These are phyloP conservation scores for Cephus nigrinus DNA, from an alignment of 2,888 invertebrate species.

Conservation along the genomic window DNA sequence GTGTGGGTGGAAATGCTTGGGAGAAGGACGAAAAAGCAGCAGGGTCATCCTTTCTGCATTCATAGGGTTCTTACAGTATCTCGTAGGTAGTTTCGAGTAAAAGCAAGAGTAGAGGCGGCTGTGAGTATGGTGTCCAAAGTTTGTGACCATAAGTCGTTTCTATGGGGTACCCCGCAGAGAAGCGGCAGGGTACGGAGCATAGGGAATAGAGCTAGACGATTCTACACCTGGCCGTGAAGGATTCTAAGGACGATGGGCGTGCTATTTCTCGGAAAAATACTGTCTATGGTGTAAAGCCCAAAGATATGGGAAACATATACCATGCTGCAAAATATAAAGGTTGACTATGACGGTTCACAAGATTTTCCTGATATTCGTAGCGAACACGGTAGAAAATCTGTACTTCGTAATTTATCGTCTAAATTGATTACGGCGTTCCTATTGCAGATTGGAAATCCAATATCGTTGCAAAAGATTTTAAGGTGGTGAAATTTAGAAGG, in stretches of 20 bases:
- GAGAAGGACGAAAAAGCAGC: background rate
- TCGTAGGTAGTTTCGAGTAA: slow-evolving; percentile 1
- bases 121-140: slow-evolving; percentile 1
- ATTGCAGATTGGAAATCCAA: background rate
- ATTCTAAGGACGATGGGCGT: slow-evolving; percentile 23
- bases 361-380: background rate
- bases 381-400: background rate
- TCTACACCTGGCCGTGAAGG: slow-evolving; percentile 39
- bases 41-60: background rate
- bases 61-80: background rate
- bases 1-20: background rate
- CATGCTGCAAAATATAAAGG: background rate
- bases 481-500: background rate
- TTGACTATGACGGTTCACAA: background rate
- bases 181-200: slow-evolving; percentile 6
- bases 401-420: background rate
- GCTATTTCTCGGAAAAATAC: slow-evolving; percentile 3
- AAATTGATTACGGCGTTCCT: background rate
- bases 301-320: background rate
- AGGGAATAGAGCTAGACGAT: slow-evolving; percentile 13
- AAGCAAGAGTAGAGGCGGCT: slow-evolving; percentile 3
- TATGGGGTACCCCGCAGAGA: slow-evolving; percentile 21
- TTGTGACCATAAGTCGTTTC: slow-evolving; percentile 20
- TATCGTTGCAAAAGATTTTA: background rate
- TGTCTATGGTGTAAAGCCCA: background rate